phyloP scores from a whole-genome alignment of 2,113 vertebrate species.

The Sylvicapra grimmia region DNA sequence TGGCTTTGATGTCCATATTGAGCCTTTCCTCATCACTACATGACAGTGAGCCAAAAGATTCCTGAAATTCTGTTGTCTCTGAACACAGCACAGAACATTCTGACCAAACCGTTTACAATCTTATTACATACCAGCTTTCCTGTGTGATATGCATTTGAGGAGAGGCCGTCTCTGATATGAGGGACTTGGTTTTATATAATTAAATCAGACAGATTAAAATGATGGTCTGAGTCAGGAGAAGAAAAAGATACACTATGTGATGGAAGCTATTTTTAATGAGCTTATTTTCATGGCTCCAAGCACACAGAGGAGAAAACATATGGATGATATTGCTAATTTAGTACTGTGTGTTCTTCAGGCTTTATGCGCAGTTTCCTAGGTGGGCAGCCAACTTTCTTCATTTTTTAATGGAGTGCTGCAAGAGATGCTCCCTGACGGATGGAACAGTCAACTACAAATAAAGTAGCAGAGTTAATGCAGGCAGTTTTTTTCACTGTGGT shows the following conservation, averaged over 20 bases:
- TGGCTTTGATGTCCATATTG: neutral
- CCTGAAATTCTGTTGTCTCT: conserved; percentile 46
- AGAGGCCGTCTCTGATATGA: conserved; percentile 30
- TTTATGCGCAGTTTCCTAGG: neutral
- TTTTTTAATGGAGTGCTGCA: conserved; percentile 40
- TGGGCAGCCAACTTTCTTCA: neutral
- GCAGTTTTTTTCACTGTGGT: neutral
- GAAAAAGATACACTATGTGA: conserved; percentile 48
- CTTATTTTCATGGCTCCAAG: conserved; percentile 54
- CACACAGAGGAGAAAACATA: conserved; percentile 58
- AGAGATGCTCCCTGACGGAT: neutral
- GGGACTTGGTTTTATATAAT: conserved; percentile 51
- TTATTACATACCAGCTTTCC: conserved; percentile 51
- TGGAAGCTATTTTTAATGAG: conserved; percentile 56
- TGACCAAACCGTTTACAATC: conserved; percentile 20
- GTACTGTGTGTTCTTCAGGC: neutral
- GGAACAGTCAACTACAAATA: neutral
- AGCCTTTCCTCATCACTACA: neutral
- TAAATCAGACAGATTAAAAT: conserved; percentile 59
- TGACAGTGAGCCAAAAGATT: conserved; percentile 6
- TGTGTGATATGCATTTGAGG: conserved; percentile 55
- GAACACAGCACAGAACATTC: conserved; percentile 60
- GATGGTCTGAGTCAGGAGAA: conserved; percentile 39
- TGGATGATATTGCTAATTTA: conserved; percentile 53
- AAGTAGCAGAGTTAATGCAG: neutral